Evolutionary conservation across 2,797 vertebrate genomes (phyloP).

Genomic region (Mormyrops attenuatus): DNA sequence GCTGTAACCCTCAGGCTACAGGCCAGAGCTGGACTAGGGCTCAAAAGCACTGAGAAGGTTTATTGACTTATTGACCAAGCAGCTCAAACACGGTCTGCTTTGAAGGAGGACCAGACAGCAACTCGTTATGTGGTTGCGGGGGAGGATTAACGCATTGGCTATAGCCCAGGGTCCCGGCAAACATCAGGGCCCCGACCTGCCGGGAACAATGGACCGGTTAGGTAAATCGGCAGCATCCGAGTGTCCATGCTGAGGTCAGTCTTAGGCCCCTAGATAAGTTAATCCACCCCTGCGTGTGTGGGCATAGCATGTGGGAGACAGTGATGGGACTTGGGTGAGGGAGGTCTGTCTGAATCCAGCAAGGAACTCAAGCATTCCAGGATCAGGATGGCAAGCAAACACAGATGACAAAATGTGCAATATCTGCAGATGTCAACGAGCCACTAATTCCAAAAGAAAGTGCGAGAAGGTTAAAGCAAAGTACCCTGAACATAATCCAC

Average conservation of each 20-base stretch:
- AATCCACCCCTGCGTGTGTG: neutral
- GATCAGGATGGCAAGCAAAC: neutral
- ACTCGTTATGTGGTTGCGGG: neutral
- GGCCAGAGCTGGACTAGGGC: neutral
- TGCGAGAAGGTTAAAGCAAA: neutral
- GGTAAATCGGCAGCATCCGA: neutral
- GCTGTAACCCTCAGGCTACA: neutral
- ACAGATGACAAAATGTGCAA: neutral
- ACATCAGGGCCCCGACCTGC: neutral
- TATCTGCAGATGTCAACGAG: neutral
- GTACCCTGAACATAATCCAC: neutral
- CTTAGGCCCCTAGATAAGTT: neutral
- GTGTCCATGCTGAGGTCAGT: neutral
- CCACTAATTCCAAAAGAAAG: neutral
- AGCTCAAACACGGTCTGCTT: neutral
- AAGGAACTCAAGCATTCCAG: neutral
- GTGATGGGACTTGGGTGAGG: neutral
- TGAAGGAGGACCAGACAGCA: neutral
- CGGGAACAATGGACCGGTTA: neutral
- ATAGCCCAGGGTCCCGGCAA: neutral
- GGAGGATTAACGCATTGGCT: neutral
- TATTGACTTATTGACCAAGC: neutral
- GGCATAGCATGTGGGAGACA: neutral
- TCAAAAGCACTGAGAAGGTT: neutral
- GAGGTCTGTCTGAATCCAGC: neutral